Percentiles rank a stretch among this genome's conserved stretches.
phyloP scores from a whole-genome alignment of 2,888 invertebrate species.

The Caradrina kadenii region DNA sequence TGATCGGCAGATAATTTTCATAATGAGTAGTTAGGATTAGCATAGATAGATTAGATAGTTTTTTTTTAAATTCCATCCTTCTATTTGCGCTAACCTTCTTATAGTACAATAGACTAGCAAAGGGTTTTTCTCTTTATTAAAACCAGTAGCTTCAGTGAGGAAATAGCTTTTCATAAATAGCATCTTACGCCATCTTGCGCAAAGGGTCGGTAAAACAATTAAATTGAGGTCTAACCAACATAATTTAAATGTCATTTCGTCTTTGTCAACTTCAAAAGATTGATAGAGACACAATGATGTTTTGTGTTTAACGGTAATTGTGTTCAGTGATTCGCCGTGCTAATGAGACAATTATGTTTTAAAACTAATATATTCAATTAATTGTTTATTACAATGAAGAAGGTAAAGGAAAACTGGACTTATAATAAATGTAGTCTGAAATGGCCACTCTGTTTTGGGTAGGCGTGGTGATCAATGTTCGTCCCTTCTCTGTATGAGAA shows the following conservation, averaged over 20 bases:
- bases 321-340: not conserved
- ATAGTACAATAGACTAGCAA: not conserved
- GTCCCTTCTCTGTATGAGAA: too few species aligned
- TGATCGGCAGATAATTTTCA: too few species aligned
- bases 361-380: not conserved
- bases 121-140: too few species aligned
- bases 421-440: too few species aligned
- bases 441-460: too few species aligned
- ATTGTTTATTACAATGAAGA: not conserved
- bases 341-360: not conserved
- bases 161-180: not conserved
- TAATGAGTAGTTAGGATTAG: too few species aligned
- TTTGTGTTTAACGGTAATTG: conserved; percentile 1
- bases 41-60: too few species aligned
- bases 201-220: conserved; percentile 4
- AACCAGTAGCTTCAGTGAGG: not conserved
- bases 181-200: not conserved
- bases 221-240: not conserved
- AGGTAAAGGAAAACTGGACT: not conserved
- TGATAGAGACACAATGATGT: not conserved
- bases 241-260: conserved; percentile 11
- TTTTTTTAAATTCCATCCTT: too few species aligned
- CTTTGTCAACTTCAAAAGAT: conserved; percentile 1
- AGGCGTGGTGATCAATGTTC: too few species aligned
- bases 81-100: too few species aligned